Evolutionary conservation across 2,888 invertebrate genomes (phyloP).

Genomic region (Syrphus vitripennis): DNA sequence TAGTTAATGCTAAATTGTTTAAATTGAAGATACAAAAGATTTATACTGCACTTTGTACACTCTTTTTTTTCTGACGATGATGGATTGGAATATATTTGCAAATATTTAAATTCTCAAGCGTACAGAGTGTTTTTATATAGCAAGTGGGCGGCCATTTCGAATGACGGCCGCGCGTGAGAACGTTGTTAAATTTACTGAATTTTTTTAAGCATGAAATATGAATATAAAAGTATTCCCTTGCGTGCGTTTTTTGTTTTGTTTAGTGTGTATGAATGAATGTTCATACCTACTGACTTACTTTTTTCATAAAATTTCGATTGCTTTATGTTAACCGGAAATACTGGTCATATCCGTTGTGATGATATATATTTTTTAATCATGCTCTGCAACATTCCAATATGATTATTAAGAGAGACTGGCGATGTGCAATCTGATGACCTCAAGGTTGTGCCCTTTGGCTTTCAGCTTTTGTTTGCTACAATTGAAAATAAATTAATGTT

Average conservation of each 20-base stretch:
- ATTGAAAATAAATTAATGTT: neutral
- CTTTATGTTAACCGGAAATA: conserved; percentile 10
- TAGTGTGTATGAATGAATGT: too few relatives aligned
- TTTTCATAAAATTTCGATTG: neutral
- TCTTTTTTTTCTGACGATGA: neutral
- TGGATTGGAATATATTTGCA: conserved; percentile 21
- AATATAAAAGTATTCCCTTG: neutral
- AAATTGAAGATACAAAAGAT: conserved; percentile 40
- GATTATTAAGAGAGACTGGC: neutral
- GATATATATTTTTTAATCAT: neutral
- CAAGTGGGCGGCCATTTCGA: neutral
- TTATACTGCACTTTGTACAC: conserved; percentile 31
- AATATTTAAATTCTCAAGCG: conserved; percentile 17
- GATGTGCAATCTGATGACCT: neutral
- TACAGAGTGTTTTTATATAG: neutral
- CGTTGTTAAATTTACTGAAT: neutral
- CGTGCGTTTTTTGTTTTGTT: neutral
- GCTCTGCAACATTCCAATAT: neutral
- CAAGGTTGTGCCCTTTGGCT: conserved; percentile 24
- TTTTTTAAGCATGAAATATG: neutral
- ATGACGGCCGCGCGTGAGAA: neutral
- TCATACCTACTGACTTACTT: neutral
- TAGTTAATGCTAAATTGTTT: conserved; percentile 45
- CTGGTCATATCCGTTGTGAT: conserved; percentile 9
- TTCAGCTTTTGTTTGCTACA: neutral